These are phyloP conservation scores for Allacma fusca DNA, from an alignment of 2,888 invertebrate genomes.

Conservation along the genomic window DNA sequence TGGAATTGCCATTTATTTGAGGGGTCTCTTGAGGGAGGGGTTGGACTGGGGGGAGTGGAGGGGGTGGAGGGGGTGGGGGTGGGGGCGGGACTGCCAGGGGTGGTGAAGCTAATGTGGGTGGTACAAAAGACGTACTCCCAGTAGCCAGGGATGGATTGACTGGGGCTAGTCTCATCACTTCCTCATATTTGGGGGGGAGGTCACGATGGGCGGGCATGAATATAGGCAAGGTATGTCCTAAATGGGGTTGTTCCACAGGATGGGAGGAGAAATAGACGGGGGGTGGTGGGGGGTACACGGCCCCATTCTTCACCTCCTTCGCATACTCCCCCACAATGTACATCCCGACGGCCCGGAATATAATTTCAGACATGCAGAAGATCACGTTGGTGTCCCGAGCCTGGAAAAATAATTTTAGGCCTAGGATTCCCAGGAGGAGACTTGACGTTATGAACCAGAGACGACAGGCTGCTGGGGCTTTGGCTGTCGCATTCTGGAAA, in stretches of 20 bases:
- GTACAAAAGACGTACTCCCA: too few relatives aligned
- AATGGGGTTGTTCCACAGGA: not conserved
- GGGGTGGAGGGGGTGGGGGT: not conserved
- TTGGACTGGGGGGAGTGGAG: too few relatives aligned
- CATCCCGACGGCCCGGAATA: slow-evolving; percentile 41
- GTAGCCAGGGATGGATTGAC: too few relatives aligned
- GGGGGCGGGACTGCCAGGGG: not conserved
- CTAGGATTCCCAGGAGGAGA: slow-evolving; percentile 28
- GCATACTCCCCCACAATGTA: slow-evolving; percentile 40
- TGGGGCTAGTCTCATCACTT: not conserved
- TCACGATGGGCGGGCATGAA: slow-evolving; percentile 23
- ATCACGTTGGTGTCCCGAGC: slow-evolving; percentile 17
- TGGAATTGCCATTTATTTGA: too few relatives aligned
- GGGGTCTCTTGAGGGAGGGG: too few relatives aligned
- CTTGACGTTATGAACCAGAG: slow-evolving; percentile 38
- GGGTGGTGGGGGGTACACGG: slow-evolving; percentile 28
- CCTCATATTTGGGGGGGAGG: slow-evolving; percentile 38
- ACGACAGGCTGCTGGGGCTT: slow-evolving; percentile 37
- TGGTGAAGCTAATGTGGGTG: too few relatives aligned
- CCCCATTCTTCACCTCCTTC: slow-evolving; percentile 27
- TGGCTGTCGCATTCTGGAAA: slow-evolving; percentile 32
- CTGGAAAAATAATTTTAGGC: slow-evolving; percentile 28
- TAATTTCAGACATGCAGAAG: slow-evolving; percentile 36
- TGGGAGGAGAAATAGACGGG: slow-evolving; percentile 38
- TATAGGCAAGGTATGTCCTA: not conserved